phyloP scores from a whole-genome alignment of 2,888 invertebrate species.

The Antheraea yamamai region DNA sequence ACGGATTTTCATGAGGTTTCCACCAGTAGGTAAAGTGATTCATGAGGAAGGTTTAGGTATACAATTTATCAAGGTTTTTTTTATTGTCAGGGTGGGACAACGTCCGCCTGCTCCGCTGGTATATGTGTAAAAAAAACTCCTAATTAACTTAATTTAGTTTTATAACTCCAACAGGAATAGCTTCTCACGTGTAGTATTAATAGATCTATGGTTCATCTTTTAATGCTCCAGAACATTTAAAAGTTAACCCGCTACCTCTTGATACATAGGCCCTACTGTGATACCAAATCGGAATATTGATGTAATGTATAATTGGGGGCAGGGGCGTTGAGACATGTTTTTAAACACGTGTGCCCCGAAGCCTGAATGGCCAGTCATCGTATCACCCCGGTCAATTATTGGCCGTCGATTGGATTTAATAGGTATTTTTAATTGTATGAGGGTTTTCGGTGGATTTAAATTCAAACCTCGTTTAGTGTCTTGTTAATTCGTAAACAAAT shows the following conservation, averaged over 20 bases:
- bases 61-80: too few relatives aligned
- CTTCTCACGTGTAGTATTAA: too few relatives aligned
- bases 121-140: too few relatives aligned
- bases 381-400: constrained; percentile 12
- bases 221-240: too few relatives aligned
- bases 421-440: neutral
- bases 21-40: too few relatives aligned
- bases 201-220: too few relatives aligned
- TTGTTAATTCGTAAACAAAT: neutral
- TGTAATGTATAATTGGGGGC: constrained; percentile 26
- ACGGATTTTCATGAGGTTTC: too few relatives aligned
- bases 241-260: neutral
- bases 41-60: too few relatives aligned
- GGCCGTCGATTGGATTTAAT: constrained; percentile 4
- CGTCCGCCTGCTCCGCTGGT: too few relatives aligned
- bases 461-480: neutral
- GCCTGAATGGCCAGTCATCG: constrained; percentile 12
- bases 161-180: too few relatives aligned
- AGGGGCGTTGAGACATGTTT: constrained; percentile 25
- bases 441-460: neutral
- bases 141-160: too few relatives aligned
- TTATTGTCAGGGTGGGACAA: too few relatives aligned
- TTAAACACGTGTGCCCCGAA: constrained; percentile 23
- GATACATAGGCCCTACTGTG: neutral
- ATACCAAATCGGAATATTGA: constrained; percentile 26